A percentile compares a stretch with the other conserved stretches of the same genome.
These are phyloP conservation scores for Pimephales promelas DNA, from an alignment of 2,113 vertebrate genomes.

Conservation along the genomic window DNA sequence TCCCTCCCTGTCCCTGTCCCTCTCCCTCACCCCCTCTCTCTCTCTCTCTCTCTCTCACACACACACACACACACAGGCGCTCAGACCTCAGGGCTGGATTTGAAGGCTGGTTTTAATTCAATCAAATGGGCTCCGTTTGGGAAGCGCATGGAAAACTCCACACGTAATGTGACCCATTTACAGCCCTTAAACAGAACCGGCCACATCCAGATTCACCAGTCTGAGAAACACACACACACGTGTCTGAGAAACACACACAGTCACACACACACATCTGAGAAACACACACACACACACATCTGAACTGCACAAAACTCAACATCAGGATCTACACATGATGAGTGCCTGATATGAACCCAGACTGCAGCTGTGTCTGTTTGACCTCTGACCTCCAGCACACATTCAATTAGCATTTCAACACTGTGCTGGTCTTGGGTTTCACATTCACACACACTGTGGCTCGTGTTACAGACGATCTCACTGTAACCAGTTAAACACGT, in stretches of 20 bases:
- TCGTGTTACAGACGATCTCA: background rate
- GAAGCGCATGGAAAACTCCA: constrained; percentile 59
- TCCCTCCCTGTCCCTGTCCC: no score
- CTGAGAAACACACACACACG: no score
- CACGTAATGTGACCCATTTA: constrained; percentile 65
- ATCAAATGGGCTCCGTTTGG: constrained; percentile 51
- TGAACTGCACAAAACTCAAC: no score
- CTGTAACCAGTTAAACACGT: background rate
- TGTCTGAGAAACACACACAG: no score
- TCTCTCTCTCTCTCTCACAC: no score
- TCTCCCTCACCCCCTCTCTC: no score
- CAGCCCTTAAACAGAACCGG: constrained; percentile 46
- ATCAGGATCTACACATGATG: no score
- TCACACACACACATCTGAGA: no score
- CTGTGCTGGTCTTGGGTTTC: constrained; percentile 56
- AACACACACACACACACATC: no score
- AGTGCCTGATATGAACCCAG: background rate
- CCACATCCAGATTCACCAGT: constrained; percentile 36
- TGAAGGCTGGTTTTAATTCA: constrained; percentile 67
- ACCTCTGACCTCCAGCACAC: constrained; percentile 67
- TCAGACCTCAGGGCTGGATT: constrained; percentile 14
- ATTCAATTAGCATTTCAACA: constrained; percentile 68
- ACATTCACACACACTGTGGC: constrained; percentile 17
- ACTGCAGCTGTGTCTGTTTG: constrained; percentile 37
- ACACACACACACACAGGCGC: no score